These are phyloP conservation scores for Papilio aristodemus DNA, from an alignment of 1,140 invertebrate genomes.

Conservation along the genomic window DNA sequence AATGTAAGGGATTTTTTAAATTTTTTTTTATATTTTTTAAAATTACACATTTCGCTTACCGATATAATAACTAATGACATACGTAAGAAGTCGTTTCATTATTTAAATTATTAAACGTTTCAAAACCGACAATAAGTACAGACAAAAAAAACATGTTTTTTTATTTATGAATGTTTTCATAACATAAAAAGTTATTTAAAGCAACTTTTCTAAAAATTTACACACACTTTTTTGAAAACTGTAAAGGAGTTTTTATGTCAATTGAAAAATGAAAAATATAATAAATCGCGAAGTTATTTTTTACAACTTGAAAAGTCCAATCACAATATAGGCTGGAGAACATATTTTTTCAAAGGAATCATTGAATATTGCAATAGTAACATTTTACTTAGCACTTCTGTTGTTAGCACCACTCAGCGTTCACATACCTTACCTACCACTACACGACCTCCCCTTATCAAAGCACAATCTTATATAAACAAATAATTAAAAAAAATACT, in stretches of 20 bases:
- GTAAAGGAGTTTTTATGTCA: not conserved
- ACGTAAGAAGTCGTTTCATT: constrained; percentile 58
- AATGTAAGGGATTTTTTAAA: constrained; percentile 56
- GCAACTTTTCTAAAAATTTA: not conserved
- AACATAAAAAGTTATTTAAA: not conserved
- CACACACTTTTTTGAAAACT: not conserved
- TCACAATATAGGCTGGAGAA: too few species aligned
- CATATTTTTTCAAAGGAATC: not conserved
- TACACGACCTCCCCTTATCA: not conserved
- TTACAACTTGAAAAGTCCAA: too few species aligned
- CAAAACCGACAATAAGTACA: constrained; percentile 33
- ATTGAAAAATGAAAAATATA: not conserved
- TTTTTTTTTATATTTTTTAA: constrained; percentile 49
- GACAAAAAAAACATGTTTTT: constrained; percentile 34
- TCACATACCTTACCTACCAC: constrained; percentile 31
- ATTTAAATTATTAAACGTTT: constrained; percentile 75
- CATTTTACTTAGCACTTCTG: constrained; percentile 49
- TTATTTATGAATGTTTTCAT: constrained; percentile 34
- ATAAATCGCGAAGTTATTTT: too few species aligned
- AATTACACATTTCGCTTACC: constrained; percentile 58
- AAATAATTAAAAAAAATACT: not conserved
- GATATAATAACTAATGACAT: constrained; percentile 62
- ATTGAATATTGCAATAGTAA: constrained; percentile 31
- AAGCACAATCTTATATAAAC: not conserved
- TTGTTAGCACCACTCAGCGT: constrained; percentile 67